Percentiles rank a stretch among this genome's conserved stretches.
These are phyloP conservation scores for Ips nitidus DNA, from an alignment of 1,140 invertebrate species.

Conservation along the genomic window DNA sequence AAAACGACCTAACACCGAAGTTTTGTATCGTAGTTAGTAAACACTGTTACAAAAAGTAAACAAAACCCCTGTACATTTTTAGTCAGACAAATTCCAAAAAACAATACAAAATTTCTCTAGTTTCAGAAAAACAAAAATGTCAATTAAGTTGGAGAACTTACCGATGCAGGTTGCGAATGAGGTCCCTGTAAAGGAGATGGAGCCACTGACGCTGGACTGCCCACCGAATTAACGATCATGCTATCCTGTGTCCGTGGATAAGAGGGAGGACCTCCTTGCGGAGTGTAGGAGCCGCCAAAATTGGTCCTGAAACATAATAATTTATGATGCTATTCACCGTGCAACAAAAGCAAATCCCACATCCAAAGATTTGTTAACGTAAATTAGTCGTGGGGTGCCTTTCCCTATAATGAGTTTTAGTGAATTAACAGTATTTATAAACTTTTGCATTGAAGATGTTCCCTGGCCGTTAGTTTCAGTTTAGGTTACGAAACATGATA, in stretches of 20 bases:
- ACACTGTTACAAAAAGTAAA: too few relatives aligned
- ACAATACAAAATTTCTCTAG: too few relatives aligned
- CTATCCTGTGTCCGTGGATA: slow-evolving; percentile 66
- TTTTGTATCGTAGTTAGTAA: too few relatives aligned
- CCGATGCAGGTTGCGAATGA: slow-evolving; percentile 72
- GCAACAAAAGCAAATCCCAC: not conserved
- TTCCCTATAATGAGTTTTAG: not conserved
- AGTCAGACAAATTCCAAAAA: too few relatives aligned
- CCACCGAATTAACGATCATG: slow-evolving; percentile 66
- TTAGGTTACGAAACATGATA: too few relatives aligned
- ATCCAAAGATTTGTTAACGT: not conserved
- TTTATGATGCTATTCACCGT: not conserved
- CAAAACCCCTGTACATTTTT: too few relatives aligned
- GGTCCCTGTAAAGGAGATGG: slow-evolving; percentile 78
- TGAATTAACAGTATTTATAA: too few relatives aligned
- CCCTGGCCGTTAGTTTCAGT: too few relatives aligned
- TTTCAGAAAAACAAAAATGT: too few relatives aligned
- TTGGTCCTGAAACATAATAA: slow-evolving; percentile 25
- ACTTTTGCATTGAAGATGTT: not conserved
- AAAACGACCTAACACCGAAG: too few relatives aligned
- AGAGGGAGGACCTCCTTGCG: slow-evolving; percentile 62
- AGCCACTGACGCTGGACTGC: slow-evolving; percentile 72
- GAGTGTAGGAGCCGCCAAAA: slow-evolving; percentile 55
- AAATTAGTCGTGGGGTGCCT: slow-evolving; percentile 9
- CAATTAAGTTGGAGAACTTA: not conserved